Evolutionary conservation across 2,797 vertebrate genomes (phyloP), one percentile per base, ranked within the genome.

Genomic region (Diceros bicornis): DNA sequence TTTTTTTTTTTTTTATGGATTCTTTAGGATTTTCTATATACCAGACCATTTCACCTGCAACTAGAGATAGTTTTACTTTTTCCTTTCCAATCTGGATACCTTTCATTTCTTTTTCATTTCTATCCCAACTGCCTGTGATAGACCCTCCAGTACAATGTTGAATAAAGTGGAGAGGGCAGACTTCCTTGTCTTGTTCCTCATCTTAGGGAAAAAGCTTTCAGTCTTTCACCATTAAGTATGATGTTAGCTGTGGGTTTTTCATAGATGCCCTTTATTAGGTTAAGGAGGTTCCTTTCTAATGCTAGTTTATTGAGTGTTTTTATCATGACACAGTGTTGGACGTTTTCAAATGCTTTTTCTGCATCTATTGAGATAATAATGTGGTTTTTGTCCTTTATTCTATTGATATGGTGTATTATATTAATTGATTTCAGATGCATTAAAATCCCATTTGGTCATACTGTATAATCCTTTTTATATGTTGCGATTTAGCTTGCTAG

Each of bases 171-270:
- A 44, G n/a, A 52, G 52, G 83, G 14, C 27, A 79, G 55, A 85
- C 74, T 34, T 71, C 71, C 44, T 89, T 57, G 9, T 89, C 62
- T 72, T 62, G 9, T 55, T 96, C 37, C 66, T n/a, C 6, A 61
- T 41, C 29, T 81, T 79, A 52, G 6, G 41, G 29, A 41, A 34
- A 78, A 55, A 86, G 29, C 3, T 95, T 85, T 91, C 71, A 61
- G 44, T 62, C 62, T 78, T 91, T 91, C 55, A 77, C 72, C 5
- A 10, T 41, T 78, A 78, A 62, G 34, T 77, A 90, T 34, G 9
- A 82, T 12, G 32, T 96, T 79, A 89, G 64, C 69, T 72, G 21
- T 50, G 13, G 71, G 44, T 71, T 93, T 92, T 62, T 71, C 57
- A 17, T 78, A 84, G 85, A 84, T 71, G 71, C 20, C 71, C 29